Conservation (phyloP, 2,888 invertebrate species). For the Cerastoderma edule region DNA sequence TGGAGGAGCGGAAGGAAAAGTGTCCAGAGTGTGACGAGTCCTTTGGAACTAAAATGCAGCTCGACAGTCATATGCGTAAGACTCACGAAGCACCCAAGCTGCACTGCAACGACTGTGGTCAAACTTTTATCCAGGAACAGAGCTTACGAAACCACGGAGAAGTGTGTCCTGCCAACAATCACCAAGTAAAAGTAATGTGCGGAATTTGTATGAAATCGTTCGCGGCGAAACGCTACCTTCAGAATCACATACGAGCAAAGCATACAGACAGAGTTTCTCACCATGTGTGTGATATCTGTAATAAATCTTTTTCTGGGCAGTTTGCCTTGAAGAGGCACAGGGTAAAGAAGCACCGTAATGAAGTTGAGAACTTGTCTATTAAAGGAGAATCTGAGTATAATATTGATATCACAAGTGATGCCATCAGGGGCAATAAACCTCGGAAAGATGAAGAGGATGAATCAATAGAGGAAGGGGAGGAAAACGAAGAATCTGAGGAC, state of each 20-base stretch:
- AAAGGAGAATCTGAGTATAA: neutral
- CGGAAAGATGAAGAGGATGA: conserved; percentile 2
- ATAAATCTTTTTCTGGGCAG: conserved; percentile 15
- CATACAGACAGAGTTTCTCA: neutral
- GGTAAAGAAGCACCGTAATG: conserved; percentile 5
- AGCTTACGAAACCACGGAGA: conserved; percentile 12
- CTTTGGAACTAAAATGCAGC: conserved; percentile 8
- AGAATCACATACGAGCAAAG: conserved; percentile 19
- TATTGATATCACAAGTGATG: neutral
- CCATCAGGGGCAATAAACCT: too few species aligned
- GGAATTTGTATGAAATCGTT: conserved; percentile 20
- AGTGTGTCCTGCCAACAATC: conserved; percentile 16
- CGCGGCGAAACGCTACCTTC: conserved; percentile 10
- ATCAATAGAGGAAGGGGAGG: conserved; percentile 7
- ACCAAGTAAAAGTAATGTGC: conserved; percentile 11
- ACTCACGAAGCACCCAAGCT: conserved; percentile 12
- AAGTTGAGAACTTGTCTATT: conserved; percentile 4
- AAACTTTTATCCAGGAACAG: conserved; percentile 19
- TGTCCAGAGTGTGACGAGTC: conserved; percentile 13
- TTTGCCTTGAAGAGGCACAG: conserved; percentile 18
- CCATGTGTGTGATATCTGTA: conserved; percentile 16
- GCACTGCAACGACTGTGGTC: conserved; percentile 8
- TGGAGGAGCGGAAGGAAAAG: conserved; percentile 18
- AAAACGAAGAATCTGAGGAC: neutral
- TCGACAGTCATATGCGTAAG: conserved; percentile 16